Conservation (phyloP, 2,888 invertebrate species). For the Pristionchus entomophagus region DNA sequence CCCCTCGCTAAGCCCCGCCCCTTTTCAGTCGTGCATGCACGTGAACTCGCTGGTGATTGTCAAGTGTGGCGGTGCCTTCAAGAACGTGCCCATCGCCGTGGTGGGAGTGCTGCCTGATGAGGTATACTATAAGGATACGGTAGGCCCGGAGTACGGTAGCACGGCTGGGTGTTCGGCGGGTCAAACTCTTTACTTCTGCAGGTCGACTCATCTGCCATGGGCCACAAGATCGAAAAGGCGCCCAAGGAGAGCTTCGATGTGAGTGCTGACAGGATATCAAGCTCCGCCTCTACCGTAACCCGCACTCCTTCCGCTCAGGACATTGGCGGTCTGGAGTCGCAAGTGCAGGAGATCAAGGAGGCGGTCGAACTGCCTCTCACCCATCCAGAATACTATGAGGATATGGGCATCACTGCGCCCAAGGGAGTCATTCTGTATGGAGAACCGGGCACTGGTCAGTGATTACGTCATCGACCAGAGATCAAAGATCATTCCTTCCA, state of each 20-base stretch:
- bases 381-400: slow-evolving; percentile 99
- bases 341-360: slow-evolving; percentile 88
- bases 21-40: slow-evolving; percentile 40
- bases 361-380: slow-evolving; percentile 97
- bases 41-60: slow-evolving; percentile 68
- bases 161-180: not conserved
- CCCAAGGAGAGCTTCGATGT: slow-evolving; percentile 65
- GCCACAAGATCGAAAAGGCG: slow-evolving; percentile 70
- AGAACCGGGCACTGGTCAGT: slow-evolving; percentile 89
- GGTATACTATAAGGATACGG: too few species aligned
- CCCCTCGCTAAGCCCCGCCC: too few species aligned
- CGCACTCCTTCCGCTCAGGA: slow-evolving; percentile 84
- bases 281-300: slow-evolving; percentile 27
- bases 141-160: not conserved
- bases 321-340: slow-evolving; percentile 81
- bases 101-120: too few species aligned
- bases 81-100: slow-evolving; percentile 51
- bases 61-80: slow-evolving; percentile 64
- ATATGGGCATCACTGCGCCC: slow-evolving; percentile 99
- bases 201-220: slow-evolving; percentile 61
- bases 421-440: slow-evolving; percentile 99
- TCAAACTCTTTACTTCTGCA: slow-evolving; percentile 42
- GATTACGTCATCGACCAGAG: not conserved
- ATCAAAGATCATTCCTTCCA: slow-evolving; percentile 32
- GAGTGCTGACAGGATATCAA: not conserved